A percentile compares a stretch with the other conserved stretches of the same genome.
These are phyloP conservation scores for Gadopsis marmoratus DNA, from an alignment of 2,797 vertebrate genomes.

Conservation along the genomic window DNA sequence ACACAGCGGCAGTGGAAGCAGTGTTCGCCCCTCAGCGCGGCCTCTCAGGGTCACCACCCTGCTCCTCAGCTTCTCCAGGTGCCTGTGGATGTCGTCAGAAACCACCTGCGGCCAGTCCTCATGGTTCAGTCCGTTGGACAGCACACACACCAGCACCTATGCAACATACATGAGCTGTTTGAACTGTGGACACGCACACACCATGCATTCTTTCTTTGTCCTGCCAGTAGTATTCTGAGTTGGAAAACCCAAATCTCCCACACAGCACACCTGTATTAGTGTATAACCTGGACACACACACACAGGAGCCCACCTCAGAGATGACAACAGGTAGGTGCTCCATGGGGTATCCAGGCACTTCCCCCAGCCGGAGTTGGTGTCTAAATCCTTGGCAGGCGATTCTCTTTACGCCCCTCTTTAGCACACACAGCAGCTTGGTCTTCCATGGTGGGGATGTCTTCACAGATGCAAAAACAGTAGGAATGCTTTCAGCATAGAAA, in stretches of 20 bases:
- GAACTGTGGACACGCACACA: neutral
- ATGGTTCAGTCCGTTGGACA: conserved; percentile 84
- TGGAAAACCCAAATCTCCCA: neutral
- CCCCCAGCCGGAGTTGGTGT: conserved; percentile 77
- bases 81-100: conserved; percentile 79
- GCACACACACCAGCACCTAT: conserved; percentile 80
- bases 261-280: neutral
- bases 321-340: conserved; percentile 87
- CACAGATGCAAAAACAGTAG: conserved; percentile 74
- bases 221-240: neutral
- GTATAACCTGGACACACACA: neutral
- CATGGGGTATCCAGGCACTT: conserved; percentile 82
- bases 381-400: conserved; percentile 71
- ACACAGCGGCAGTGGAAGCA: conserved; percentile 78
- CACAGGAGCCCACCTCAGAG: conserved; percentile 78
- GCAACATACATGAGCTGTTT: conserved; percentile 15
- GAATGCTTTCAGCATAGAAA: conserved; percentile 86
- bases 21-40: conserved; percentile 77
- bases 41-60: conserved; percentile 79
- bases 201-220: neutral
- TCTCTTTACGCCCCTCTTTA: conserved; percentile 80
- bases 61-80: conserved; percentile 80
- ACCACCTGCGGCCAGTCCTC: conserved; percentile 81
- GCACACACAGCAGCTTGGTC: conserved; percentile 83
- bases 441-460: conserved; percentile 82